Percentiles rank a stretch among this genome's conserved stretches.
These are phyloP conservation scores for Neomonachus schauinslandi DNA, from an alignment of 2,113 vertebrate species.

Conservation along the genomic window DNA sequence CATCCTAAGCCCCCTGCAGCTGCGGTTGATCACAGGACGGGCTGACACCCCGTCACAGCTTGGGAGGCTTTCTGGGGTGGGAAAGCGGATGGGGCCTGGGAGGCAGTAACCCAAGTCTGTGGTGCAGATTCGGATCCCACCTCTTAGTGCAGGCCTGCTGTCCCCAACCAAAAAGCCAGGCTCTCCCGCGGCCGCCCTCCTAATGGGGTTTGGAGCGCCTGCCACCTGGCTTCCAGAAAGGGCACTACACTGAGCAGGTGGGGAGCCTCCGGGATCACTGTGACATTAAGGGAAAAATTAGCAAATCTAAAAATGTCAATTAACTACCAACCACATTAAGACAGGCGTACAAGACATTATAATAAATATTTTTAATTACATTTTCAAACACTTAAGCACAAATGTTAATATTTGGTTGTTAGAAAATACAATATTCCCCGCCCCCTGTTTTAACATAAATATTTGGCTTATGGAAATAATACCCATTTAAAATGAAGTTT, in stretches of 20 bases:
- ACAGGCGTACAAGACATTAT: not conserved
- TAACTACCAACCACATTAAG: not conserved
- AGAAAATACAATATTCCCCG: slow-evolving; percentile 26
- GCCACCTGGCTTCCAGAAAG: not conserved
- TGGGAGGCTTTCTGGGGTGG: no score
- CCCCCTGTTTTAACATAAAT: not conserved
- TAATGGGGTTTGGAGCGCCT: not conserved
- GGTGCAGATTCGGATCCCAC: not conserved
- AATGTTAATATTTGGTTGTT: slow-evolving; percentile 45
- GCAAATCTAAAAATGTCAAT: not conserved
- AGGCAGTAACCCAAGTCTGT: rapidly evolving
- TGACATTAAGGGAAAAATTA: not conserved
- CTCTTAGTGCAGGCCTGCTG: rapidly evolving
- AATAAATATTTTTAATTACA: slow-evolving; percentile 72
- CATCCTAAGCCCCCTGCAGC: rapidly evolving
- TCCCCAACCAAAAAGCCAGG: not conserved
- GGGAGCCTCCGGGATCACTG: rapidly evolving
- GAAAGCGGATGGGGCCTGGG: not conserved
- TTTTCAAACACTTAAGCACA: slow-evolving; percentile 48
- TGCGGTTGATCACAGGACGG: rapidly evolving
- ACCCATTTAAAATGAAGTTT: not conserved
- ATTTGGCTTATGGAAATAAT: not conserved
- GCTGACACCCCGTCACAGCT: rapidly evolving
- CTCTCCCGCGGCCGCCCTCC: rapidly evolving
- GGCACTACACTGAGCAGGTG: rapidly evolving